These are phyloP conservation scores for Dasyprocta punctata DNA, from an alignment of 2,113 vertebrate species.

Conservation along the genomic window DNA sequence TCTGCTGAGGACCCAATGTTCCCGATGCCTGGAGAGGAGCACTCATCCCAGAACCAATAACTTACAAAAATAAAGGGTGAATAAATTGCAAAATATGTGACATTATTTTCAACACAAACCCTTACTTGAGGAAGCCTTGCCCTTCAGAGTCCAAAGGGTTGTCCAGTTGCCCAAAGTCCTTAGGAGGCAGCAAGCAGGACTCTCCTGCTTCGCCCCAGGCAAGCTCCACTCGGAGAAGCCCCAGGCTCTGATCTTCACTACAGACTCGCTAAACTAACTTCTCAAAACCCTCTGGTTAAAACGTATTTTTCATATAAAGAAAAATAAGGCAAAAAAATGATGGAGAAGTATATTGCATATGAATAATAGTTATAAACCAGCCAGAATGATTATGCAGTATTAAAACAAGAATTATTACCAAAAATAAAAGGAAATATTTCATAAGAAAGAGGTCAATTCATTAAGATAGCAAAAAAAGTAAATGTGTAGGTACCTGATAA, in stretches of 20 bases:
- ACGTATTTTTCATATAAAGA: too few species aligned
- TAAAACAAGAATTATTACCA: too few species aligned
- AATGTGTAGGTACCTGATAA: too few species aligned
- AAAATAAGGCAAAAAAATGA: too few species aligned
- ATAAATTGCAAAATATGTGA: background rate
- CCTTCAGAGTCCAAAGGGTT: background rate
- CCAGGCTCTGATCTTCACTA: background rate
- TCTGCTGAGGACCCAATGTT: background rate
- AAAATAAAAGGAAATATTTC: too few species aligned
- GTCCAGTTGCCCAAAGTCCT: background rate
- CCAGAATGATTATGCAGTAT: too few species aligned
- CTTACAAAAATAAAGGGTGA: background rate
- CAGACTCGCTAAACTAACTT: too few species aligned
- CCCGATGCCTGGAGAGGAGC: background rate
- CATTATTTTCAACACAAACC: background rate
- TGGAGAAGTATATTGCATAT: too few species aligned
- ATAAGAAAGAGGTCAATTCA: too few species aligned
- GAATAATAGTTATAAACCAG: too few species aligned
- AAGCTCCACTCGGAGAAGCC: background rate
- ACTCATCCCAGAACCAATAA: background rate
- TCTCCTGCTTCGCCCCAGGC: background rate
- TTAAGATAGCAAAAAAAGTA: too few species aligned
- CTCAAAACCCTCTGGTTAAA: too few species aligned
- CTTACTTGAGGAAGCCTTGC: background rate
- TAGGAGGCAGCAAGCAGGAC: background rate